A percentile compares a stretch with the other conserved stretches of the same genome.
phyloP scores from a whole-genome alignment of 2,888 invertebrate species.

The Plemyria rubiginata region DNA sequence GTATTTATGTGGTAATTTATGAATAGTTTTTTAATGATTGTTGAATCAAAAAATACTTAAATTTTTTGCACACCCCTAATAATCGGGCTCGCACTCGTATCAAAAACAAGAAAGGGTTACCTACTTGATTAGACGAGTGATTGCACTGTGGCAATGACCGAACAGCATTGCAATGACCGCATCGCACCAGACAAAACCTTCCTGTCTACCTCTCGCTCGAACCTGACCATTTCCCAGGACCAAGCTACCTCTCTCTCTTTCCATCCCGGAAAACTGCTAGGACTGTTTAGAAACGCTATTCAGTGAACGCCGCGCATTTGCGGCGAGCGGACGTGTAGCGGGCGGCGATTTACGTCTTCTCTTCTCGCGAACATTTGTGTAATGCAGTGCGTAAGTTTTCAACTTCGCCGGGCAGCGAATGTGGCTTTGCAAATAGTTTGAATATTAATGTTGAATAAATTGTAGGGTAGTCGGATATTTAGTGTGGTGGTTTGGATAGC shows the following conservation, averaged over 20 bases:
- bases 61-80: conserved; percentile 26
- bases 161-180: conserved; percentile 78
- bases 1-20: no score
- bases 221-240: conserved; percentile 51
- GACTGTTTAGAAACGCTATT: conserved; percentile 64
- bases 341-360: conserved; percentile 47
- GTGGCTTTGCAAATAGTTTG: conserved; percentile 14
- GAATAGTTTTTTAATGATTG: neutral
- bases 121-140: conserved; percentile 58
- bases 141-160: conserved; percentile 80
- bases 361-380: conserved; percentile 49
- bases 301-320: conserved; percentile 72
- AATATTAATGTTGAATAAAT: conserved; percentile 32
- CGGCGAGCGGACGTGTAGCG: conserved; percentile 55
- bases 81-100: conserved; percentile 29
- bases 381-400: conserved; percentile 53
- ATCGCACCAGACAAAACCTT: conserved; percentile 74
- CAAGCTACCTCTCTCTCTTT: conserved; percentile 53
- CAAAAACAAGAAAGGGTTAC: conserved; percentile 44
- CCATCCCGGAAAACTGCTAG: conserved; percentile 71
- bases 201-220: conserved; percentile 58
- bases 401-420: conserved; percentile 39
- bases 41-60: neutral
- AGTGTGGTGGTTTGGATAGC: conserved; percentile 27
- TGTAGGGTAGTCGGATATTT: conserved; percentile 12